Evolutionary conservation across 2,797 vertebrate genomes (phyloP), one percentile per base, ranked within the genome.

Genomic region (Diplodus sargus): DNA sequence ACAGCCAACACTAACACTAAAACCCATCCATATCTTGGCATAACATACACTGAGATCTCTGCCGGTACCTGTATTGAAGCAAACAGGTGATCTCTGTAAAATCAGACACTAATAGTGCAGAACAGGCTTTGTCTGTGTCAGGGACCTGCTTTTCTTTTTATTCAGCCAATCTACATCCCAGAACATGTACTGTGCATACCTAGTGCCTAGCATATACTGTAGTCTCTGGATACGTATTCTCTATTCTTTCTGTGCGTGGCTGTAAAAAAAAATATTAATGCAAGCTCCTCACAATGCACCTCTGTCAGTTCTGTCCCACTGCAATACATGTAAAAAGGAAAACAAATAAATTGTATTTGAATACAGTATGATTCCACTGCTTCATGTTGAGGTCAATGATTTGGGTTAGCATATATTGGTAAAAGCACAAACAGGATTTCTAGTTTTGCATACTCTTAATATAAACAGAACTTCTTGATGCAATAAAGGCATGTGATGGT

Each of bases 131-230:
- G 77, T 70, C 72, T 76, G 60, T 62, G 68, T 77, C 73, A 78
- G 66, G 76, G 74, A 75, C 71, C 83, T 66, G 78, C 68, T 87
- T 70, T 85, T 74, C 22, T 78, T 75, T 30, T 73, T 25, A 48
- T 23, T 51, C 70, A 78, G 49, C 54, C 60, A 56, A 54, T 81
- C 67, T 70, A 16, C 70, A 60, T 87, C 76, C 79, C 63, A 54
- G 68, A 64, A 82, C 67, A 70, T 76, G 74, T 77, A 87, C 81
- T 86, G 79, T 90, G 82, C 77, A 90, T 90, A 90, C 85, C 86
- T 91, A 87, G 91, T 93, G 92, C 90, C 88, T 91, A 87, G 87
- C 81, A 81, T 80, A 79, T 71, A 84, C 58, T 63, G 63, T 87
- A 84, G 87, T 89, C 77, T 85, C 74, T 63, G 86, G 80, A 83